Conservation (phyloP, 2,797 vertebrate genomes). For the Lepilemur ruficaudatus region DNA sequence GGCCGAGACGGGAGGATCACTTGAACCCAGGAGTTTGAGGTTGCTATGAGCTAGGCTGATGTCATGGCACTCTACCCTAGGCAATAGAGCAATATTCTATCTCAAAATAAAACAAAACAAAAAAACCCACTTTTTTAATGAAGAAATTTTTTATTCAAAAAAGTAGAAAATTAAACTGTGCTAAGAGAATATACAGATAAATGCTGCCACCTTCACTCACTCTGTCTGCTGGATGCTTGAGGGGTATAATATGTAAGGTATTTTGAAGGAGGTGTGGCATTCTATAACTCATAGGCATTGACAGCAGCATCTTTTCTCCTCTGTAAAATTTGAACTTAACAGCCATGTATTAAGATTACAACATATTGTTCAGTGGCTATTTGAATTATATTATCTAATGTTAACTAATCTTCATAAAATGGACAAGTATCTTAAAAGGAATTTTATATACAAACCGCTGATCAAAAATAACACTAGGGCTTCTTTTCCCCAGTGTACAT, state of each 20-base stretch:
- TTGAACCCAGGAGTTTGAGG: too few relatives aligned
- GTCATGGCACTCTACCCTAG: too few relatives aligned
- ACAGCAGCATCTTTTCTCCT: background rate
- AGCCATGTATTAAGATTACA: background rate
- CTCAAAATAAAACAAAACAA: too few relatives aligned
- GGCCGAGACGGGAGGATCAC: too few relatives aligned
- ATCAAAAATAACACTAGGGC: background rate
- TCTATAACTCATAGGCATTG: background rate
- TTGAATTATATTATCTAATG: background rate
- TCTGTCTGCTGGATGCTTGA: background rate
- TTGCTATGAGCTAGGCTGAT: too few relatives aligned
- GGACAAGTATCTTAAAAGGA: background rate
- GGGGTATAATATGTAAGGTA: background rate
- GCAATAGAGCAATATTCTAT: too few relatives aligned
- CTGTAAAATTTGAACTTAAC: background rate
- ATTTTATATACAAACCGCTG: background rate
- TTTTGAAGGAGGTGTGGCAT: background rate
- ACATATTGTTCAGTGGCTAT: background rate
- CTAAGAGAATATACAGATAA: background rate
- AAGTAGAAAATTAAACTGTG: background rate
- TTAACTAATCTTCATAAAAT: background rate
- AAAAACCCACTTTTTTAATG: background rate
- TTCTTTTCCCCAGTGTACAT: too few relatives aligned
- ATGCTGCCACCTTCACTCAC: background rate
- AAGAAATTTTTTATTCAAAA: background rate